Percentiles rank a stretch among this genome's conserved stretches.
Evolutionary conservation across 2,113 vertebrate species (phyloP).

Genomic region (Clarias gariepinus): DNA sequence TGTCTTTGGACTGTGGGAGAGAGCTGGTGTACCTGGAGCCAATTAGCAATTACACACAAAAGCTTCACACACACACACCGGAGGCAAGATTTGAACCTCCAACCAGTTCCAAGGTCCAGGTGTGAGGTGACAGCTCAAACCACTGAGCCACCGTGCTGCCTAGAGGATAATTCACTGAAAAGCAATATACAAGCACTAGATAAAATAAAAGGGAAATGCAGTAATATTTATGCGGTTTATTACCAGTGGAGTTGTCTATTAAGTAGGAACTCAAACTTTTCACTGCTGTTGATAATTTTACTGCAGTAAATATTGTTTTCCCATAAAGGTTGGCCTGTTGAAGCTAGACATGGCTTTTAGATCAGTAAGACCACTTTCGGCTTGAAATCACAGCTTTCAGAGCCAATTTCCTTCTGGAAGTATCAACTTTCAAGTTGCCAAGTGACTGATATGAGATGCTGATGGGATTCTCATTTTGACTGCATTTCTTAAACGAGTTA

Average conservation of each 20-base stretch:
- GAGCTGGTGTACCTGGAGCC: too few relatives aligned
- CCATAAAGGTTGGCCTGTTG: background rate
- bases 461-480: background rate
- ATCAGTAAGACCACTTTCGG: background rate
- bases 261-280: background rate
- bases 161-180: background rate
- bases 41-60: too few relatives aligned
- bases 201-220: background rate
- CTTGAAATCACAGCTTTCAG: constrained; percentile 17
- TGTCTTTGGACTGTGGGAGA: too few relatives aligned
- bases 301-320: background rate
- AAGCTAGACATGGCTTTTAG: background rate
- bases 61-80: too few relatives aligned
- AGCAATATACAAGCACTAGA: background rate
- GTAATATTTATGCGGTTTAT: background rate
- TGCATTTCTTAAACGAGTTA: constrained; percentile 23
- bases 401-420: background rate
- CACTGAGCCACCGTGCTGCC: too few relatives aligned
- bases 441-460: constrained; percentile 20
- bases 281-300: background rate
- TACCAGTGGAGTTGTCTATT: background rate
- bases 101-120: too few relatives aligned
- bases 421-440: background rate
- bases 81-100: too few relatives aligned
- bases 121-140: too few relatives aligned